These are phyloP conservation scores for Atrina japonica DNA, from an alignment of 2,888 invertebrate species.

Conservation along the genomic window DNA sequence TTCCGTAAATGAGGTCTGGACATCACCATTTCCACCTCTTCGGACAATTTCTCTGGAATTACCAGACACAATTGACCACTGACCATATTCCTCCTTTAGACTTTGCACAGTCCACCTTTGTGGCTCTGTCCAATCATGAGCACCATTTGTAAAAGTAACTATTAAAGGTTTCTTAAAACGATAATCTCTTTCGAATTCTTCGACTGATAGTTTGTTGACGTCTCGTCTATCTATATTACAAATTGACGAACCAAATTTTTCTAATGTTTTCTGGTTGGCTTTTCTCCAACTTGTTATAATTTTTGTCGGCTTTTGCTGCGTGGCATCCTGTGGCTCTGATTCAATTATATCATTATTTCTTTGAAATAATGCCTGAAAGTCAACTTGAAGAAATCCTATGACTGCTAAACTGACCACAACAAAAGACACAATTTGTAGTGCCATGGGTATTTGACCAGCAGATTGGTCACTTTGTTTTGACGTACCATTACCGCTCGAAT, in stretches of 20 bases:
- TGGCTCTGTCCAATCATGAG: constrained; percentile 71
- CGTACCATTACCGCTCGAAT: too few species aligned
- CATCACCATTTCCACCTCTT: constrained; percentile 69
- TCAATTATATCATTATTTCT: too few species aligned
- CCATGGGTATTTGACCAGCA: too few species aligned
- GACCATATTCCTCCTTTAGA: constrained; percentile 65
- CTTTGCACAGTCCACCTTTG: constrained; percentile 62
- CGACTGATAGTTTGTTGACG: constrained; percentile 54
- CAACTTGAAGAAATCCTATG: too few species aligned
- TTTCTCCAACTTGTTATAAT: constrained; percentile 56
- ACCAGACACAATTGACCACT: constrained; percentile 67
- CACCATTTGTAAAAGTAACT: constrained; percentile 69
- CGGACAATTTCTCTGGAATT: constrained; percentile 73
- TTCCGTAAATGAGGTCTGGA: constrained; percentile 61
- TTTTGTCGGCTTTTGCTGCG: background rate
- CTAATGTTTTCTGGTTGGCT: constrained; percentile 50
- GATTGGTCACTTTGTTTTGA: too few species aligned
- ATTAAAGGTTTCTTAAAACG: constrained; percentile 70
- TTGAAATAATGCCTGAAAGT: too few species aligned
- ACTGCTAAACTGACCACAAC: too few species aligned
- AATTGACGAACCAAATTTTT: constrained; percentile 49
- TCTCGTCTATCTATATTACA: constrained; percentile 66
- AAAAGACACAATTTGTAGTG: too few species aligned
- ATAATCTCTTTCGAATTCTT: constrained; percentile 67
- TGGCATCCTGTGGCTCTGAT: background rate